Percentiles rank a stretch among this genome's conserved stretches.
These are phyloP conservation scores for Triplophysa bombifrons DNA, from an alignment of 2,797 vertebrate genomes.

Conservation along the genomic window DNA sequence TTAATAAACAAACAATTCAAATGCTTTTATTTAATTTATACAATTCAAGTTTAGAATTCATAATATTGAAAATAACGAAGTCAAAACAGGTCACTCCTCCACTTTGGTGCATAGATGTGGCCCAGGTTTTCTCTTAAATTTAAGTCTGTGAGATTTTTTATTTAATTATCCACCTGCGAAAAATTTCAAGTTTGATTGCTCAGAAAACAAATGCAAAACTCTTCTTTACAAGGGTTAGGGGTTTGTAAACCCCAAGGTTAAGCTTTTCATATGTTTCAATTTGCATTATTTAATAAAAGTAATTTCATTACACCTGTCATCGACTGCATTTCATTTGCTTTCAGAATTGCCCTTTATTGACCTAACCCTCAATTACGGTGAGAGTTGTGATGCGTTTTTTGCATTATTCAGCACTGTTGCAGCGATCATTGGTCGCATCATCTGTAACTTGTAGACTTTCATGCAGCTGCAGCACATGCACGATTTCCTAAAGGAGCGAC, in stretches of 20 bases:
- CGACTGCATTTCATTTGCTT: background rate
- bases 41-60: no score
- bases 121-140: background rate
- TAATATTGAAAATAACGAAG: background rate
- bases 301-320: background rate
- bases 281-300: background rate
- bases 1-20: no score
- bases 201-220: no score
- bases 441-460: constrained; percentile 42
- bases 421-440: constrained; percentile 19
- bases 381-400: background rate
- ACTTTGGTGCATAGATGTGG: background rate
- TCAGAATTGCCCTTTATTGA: background rate
- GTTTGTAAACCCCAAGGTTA: no score
- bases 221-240: no score
- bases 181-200: no score
- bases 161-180: no score
- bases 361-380: no score
- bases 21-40: no score
- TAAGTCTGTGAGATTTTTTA: no score
- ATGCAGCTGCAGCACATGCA: constrained; percentile 40
- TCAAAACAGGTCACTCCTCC: background rate
- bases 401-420: constrained; percentile 41
- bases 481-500: constrained; percentile 39
- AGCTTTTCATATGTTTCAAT: background rate